phyloP scores from a whole-genome alignment of 2,113 vertebrate genomes.

The Panthera uncia region DNA sequence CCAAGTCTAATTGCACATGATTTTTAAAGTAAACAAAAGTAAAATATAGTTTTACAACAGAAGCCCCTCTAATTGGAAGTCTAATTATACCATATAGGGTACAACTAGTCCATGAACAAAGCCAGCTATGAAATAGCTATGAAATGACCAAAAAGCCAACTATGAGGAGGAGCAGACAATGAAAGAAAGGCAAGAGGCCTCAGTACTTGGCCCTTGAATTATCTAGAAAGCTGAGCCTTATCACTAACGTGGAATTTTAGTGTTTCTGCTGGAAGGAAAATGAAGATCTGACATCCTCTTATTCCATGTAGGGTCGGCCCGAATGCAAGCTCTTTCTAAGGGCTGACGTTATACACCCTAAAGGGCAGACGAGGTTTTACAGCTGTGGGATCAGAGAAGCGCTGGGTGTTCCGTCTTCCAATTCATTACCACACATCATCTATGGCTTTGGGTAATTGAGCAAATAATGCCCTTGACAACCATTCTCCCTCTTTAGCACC shows the following conservation, averaged over 20 bases:
- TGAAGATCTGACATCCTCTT: not conserved
- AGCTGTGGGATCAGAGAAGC: not conserved
- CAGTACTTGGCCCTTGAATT: not conserved
- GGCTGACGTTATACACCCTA: not conserved
- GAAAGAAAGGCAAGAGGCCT: not conserved
- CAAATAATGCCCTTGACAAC: conserved; percentile 83
- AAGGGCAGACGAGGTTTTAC: conserved; percentile 41
- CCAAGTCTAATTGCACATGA: not conserved
- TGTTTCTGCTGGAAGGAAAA: not conserved
- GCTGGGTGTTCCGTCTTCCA: conserved; percentile 63
- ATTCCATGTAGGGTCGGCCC: not conserved
- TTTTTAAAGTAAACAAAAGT: conserved; percentile 33
- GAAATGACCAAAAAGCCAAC: not conserved
- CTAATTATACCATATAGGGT: not conserved
- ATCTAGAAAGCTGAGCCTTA: not conserved
- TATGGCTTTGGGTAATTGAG: conserved; percentile 83
- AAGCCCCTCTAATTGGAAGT: not conserved
- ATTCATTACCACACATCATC: conserved; percentile 78
- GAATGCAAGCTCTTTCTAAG: not conserved
- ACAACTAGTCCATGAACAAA: not conserved
- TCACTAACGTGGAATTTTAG: not conserved
- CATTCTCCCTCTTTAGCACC: conserved; percentile 71
- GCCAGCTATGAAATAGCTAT: not conserved
- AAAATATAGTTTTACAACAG: conserved; percentile 21
- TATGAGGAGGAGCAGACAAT: not conserved